A percentile compares a stretch with the other conserved stretches of the same genome.
phyloP scores from a whole-genome alignment of 2,888 invertebrate genomes.

The Euzophera pinguis region DNA sequence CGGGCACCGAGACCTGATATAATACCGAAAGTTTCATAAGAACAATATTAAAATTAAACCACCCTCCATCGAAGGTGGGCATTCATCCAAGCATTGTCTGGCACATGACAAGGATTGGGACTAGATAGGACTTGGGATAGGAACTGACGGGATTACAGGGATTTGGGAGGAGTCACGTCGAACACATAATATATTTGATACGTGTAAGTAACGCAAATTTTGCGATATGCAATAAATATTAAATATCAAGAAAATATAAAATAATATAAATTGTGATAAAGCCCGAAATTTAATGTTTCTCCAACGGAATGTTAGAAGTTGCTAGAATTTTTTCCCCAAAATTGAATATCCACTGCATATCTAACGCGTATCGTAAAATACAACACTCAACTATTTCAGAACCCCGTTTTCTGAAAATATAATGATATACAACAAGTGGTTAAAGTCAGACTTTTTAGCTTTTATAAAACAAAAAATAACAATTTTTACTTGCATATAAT shows the following conservation, averaged over 20 bases:
- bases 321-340: slow-evolving; percentile 61
- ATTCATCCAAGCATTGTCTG: slow-evolving; percentile 51
- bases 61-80: slow-evolving; percentile 23
- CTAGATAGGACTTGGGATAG: slow-evolving; percentile 71
- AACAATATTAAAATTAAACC: slow-evolving; percentile 7
- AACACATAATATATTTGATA: slow-evolving; percentile 12
- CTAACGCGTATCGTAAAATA: slow-evolving; percentile 55
- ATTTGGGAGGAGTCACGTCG: slow-evolving; percentile 33
- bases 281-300: slow-evolving; percentile 54
- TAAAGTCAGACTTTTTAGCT: slow-evolving; percentile 77
- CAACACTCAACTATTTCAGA: slow-evolving; percentile 66
- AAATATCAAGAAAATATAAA: slow-evolving; percentile 20
- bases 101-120: slow-evolving; percentile 72
- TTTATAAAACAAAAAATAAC: slow-evolving; percentile 70
- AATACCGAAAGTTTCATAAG: slow-evolving; percentile 12
- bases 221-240: slow-evolving; percentile 30
- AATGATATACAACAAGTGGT: slow-evolving; percentile 70
- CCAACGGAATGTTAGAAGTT: slow-evolving; percentile 68
- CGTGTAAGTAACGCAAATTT: slow-evolving; percentile 38
- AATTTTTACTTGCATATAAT: slow-evolving; percentile 69
- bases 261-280: slow-evolving; percentile 37
- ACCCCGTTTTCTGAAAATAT: slow-evolving; percentile 60
- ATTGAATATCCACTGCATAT: slow-evolving; percentile 45
- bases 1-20: slow-evolving; percentile 40
- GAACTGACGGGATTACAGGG: slow-evolving; percentile 55